Base-by-base conservation (phyloP, 2,113 vertebrate species). In the Elephas maximus region DNA sequence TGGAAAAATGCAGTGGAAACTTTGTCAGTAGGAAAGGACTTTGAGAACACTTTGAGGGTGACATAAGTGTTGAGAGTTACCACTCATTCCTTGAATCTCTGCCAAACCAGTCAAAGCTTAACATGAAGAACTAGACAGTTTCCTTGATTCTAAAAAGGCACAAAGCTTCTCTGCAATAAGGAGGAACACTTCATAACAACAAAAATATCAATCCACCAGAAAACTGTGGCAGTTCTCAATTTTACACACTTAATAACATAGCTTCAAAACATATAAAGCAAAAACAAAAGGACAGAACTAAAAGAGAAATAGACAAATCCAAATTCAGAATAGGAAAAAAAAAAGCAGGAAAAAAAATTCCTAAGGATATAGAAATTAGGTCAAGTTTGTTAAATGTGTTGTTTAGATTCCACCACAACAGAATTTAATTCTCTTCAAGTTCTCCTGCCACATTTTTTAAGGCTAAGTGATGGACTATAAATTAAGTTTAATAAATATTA, bases 1-100 rank as follows among this genome's bases (percentile, higher is more conserved):
- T 96, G 62, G 90, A 91, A 94, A 97, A 95, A 18, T 71, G 41
- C n/a, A 90, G 11, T 8, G 2, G 51, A 81, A 74, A 69, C 74
- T 88, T 73, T 83, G 89, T 95, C 67, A 88, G 44, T 26, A 86
- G 95, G 45, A 74, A 88, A 83, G 45, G 48, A 91, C 45, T 82
- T 26, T 86, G 73, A 85, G 67, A 88, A 96, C 48, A 81, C 20
- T 85, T 24, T 24, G 73, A 88, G 60, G 73, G 8, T 94, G 82
- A 97, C 60, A 0, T 90, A 96, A 90, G 67, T 86, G 30, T 80
- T 82, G 74, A 51, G 83, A 87, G 74, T 63, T 91, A 86, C 63
- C 69, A 85, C 23, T 62, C 37, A 24, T 45, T 45, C 65, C 10
- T 45, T 71, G 85, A 96, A 14, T 71, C 12, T 69, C 83, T 91